Evolutionary conservation across 2,113 vertebrate genomes (phyloP).

Genomic region (Ptychochromis oligacanthus): DNA sequence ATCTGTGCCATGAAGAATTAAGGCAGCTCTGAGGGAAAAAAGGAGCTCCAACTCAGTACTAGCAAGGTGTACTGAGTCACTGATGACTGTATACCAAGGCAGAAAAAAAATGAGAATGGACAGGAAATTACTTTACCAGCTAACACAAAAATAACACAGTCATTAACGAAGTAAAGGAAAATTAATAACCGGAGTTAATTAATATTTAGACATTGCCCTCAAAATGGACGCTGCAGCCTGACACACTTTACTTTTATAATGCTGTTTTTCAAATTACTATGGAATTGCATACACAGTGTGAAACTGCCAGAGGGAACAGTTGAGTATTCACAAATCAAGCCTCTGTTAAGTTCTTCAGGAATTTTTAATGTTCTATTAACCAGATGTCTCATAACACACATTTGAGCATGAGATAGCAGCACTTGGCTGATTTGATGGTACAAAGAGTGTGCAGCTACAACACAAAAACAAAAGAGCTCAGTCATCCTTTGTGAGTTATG

Average conservation of each 20-base stretch:
- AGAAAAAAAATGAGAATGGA: neutral
- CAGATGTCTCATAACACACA: neutral
- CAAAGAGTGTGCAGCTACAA: neutral
- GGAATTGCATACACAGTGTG: slow-evolving; percentile 10
- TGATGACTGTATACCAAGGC: neutral
- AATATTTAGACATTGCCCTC: slow-evolving; percentile 80
- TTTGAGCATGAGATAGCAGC: slow-evolving; percentile 3
- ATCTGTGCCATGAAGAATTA: no score
- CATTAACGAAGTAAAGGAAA: slow-evolving; percentile 78
- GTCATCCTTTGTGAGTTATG: neutral
- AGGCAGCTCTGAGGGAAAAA: neutral
- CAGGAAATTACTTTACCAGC: slow-evolving; percentile 1
- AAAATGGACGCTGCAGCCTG: slow-evolving; percentile 41
- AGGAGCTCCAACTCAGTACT: no score
- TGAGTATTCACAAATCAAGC: slow-evolving; percentile 11
- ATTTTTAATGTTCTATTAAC: slow-evolving; percentile 22
- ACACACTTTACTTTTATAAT: slow-evolving; percentile 2
- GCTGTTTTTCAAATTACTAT: slow-evolving; percentile 33
- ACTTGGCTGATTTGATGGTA: neutral
- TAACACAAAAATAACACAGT: slow-evolving; percentile 68
- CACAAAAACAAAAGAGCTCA: neutral
- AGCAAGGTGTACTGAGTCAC: neutral
- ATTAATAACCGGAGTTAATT: slow-evolving; percentile 82
- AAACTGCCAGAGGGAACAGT: neutral
- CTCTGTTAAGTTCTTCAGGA: neutral